phyloP scores from a whole-genome alignment of 2,888 invertebrate species.

The Embidobia sp. region DNA sequence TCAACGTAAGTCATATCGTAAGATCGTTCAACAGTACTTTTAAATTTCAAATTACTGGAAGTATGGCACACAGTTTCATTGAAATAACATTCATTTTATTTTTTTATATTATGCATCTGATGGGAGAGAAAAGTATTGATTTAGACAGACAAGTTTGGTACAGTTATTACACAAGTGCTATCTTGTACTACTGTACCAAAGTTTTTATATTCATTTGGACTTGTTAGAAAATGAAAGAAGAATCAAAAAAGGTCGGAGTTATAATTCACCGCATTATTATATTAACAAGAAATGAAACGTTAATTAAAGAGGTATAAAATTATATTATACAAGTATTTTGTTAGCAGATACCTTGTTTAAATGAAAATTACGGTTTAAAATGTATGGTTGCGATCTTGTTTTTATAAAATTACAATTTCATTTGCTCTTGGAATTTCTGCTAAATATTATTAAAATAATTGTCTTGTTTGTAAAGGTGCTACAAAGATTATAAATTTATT shows the following conservation, averaged over 20 bases:
- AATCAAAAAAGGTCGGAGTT: conserved; percentile 68
- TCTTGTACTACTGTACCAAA: conserved; percentile 70
- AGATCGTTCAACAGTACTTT: conserved; percentile 69
- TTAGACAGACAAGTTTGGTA: conserved; percentile 72
- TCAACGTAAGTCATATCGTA: conserved; percentile 67
- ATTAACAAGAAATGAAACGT: conserved; percentile 64
- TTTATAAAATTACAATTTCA: too few species aligned
- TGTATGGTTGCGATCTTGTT: too few species aligned
- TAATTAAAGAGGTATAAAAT: conserved; percentile 72
- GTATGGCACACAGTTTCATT: conserved; percentile 69
- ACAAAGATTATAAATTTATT: too few species aligned
- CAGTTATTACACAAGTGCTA: conserved; percentile 70
- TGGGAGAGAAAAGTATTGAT: conserved; percentile 62
- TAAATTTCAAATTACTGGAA: conserved; percentile 67
- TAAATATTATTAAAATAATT: too few species aligned
- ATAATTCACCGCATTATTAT: conserved; percentile 71
- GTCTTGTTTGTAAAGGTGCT: too few species aligned
- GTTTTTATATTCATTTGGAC: conserved; percentile 68
- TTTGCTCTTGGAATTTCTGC: too few species aligned
- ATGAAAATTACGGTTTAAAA: too few species aligned
- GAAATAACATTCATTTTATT: conserved; percentile 73
- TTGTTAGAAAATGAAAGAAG: conserved; percentile 70
- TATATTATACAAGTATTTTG: too few species aligned
- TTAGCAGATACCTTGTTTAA: too few species aligned
- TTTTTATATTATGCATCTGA: conserved; percentile 68